Percentiles rank a stretch among this genome's conserved stretches.
Conservation (phyloP, 1,140 invertebrate species). For the Riptortus pedestris region DNA sequence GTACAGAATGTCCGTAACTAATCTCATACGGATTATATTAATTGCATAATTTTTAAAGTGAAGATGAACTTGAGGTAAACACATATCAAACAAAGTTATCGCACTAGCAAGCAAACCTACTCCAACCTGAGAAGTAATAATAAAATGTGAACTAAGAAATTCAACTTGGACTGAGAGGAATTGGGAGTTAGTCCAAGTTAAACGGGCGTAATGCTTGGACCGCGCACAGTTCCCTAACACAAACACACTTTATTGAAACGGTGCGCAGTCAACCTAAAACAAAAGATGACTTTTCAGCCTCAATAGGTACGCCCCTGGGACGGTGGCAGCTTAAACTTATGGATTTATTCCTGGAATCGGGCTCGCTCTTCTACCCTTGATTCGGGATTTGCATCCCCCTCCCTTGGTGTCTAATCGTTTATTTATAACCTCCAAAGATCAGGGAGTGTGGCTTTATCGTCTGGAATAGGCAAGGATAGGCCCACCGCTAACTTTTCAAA, state of each 20-base stretch:
- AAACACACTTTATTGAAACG: constrained; percentile 23
- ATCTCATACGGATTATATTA: too few relatives aligned
- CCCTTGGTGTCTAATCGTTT: constrained; percentile 23
- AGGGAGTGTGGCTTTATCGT: constrained; percentile 25
- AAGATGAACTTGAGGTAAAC: too few relatives aligned
- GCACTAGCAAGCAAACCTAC: too few relatives aligned
- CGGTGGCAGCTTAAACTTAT: constrained; percentile 27
- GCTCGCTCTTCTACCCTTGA: constrained; percentile 4
- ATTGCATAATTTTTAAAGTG: too few relatives aligned
- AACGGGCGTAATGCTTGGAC: background rate
- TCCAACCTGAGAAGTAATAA: too few relatives aligned
- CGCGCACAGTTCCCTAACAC: background rate
- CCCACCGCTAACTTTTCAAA: too few relatives aligned
- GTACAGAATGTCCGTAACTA: too few relatives aligned
- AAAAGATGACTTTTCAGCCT: constrained; percentile 21
- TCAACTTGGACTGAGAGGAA: too few relatives aligned
- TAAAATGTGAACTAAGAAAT: too few relatives aligned
- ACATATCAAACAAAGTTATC: too few relatives aligned
- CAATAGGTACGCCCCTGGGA: constrained; percentile 25
- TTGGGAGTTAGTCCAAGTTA: background rate
- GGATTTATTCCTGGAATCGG: constrained; percentile 24
- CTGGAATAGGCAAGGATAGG: too few relatives aligned
- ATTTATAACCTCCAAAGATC: constrained; percentile 25
- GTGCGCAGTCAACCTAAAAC: constrained; percentile 19
- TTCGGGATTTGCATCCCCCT: constrained; percentile 25